Base-by-base conservation (phyloP, 2,888 invertebrate genomes). In the Aporophyla nigra region DNA sequence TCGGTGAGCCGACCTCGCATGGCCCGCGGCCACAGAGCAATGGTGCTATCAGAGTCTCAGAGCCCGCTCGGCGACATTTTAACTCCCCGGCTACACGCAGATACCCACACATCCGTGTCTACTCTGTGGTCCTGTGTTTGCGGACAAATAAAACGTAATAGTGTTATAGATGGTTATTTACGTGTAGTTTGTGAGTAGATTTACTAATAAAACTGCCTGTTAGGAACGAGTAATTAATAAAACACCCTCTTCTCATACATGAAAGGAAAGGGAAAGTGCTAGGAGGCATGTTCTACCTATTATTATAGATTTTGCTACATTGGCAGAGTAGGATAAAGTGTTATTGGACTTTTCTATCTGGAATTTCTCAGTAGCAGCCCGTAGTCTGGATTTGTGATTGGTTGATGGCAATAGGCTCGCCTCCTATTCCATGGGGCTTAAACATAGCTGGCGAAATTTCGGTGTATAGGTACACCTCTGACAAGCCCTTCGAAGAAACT, bases 21-120 rank as follows among this genome's bases (percentile, higher is more conserved):
- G 27, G 88, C 88, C 81, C 21, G 84, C 86, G 74, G 88, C 79
- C 76, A 76, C 63, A 83, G 78, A 85, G 73, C 74, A 86, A 88
- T 88, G 86, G 83, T 83, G 76, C 74, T 83, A 76, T 83, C 88
- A 78, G 84, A 76, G 71, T 56, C 66, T 83, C 88, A 78, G 84
- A 76, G 71, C 59, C 66, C 54, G 51, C 78, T 56, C 70, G 71
- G 86, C 71, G 81, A 85, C 83, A 71, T 56, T 79, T 75, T 63
- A 82, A 73, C 75, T 79, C 76, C 56, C 78, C n/a, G 16, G 58
- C 63, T 49, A 51, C 72, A 71, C 70, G 63, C 67, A 76, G 71
- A 19, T 53, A 72, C 56, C 59, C 4, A 33, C 40, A 63, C 72
- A 71, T 67, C 74, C 78, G 81, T 58, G 71, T 54, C 59, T 76